These are phyloP conservation scores for Drosophila kohkoa DNA, from an alignment of 1,140 invertebrate genomes.

Conservation along the genomic window DNA sequence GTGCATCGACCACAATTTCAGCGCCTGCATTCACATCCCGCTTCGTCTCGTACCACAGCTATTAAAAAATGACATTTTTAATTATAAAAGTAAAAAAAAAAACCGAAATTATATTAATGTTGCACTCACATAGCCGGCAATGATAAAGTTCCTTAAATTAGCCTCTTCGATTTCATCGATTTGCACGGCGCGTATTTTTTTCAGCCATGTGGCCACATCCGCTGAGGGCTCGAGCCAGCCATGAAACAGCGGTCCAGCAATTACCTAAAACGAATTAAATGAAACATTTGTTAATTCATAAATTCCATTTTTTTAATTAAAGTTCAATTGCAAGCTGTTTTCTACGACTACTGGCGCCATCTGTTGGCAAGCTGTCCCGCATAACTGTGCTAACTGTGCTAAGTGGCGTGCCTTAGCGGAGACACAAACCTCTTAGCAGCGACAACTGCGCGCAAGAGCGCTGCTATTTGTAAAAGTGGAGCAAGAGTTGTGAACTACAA, in stretches of 20 bases:
- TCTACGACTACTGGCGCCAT: conserved; percentile 48
- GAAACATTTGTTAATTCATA: background rate
- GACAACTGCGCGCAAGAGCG: background rate
- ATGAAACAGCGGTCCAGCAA: conserved; percentile 89
- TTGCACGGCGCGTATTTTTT: conserved; percentile 89
- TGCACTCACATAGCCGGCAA: conserved; percentile 89
- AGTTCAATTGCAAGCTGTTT: background rate
- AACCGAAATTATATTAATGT: background rate
- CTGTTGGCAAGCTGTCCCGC: conserved; percentile 13
- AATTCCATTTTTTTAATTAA: background rate
- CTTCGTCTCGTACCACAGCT: conserved; percentile 93
- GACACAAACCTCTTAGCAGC: conserved; percentile 37
- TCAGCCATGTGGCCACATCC: conserved; percentile 92
- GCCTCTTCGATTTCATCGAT: conserved; percentile 87
- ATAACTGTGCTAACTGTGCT: conserved; percentile 51
- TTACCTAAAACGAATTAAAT: conserved; percentile 87
- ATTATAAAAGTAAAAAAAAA: background rate
- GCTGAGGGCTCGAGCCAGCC: conserved; percentile 92
- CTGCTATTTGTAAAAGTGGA: conserved; percentile 5
- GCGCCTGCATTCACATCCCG: conserved; percentile 90
- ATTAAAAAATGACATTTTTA: conserved; percentile 48
- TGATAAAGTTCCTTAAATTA: conserved; percentile 89
- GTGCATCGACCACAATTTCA: conserved; percentile 89
- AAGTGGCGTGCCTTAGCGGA: conserved; percentile 19
- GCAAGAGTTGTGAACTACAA: conserved; percentile 4